Evolutionary conservation across 2,113 vertebrate species (phyloP).

Genomic region (Semicossyphus pulcher): DNA sequence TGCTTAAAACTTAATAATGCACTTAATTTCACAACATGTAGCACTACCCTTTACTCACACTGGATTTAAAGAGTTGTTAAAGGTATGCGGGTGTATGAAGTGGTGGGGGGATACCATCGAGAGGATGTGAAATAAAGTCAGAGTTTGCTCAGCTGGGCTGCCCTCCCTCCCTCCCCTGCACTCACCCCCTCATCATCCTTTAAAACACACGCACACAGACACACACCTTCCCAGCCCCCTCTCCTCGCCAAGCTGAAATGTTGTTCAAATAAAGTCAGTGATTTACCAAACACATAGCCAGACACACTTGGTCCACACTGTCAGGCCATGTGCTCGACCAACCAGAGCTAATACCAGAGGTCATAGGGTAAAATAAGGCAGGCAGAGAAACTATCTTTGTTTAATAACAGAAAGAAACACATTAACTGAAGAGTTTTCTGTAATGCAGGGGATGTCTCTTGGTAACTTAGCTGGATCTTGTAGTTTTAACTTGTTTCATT

Average conservation of each 20-base stretch:
- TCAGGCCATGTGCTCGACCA: constrained; percentile 52
- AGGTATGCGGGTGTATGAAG: constrained; percentile 46
- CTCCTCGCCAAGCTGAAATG: constrained; percentile 46
- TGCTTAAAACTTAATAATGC: constrained; percentile 2
- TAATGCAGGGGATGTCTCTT: not conserved
- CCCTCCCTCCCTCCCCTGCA: not conserved
- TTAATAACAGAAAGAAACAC: not conserved
- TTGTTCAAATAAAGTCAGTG: constrained; percentile 75
- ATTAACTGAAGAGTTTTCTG: not conserved
- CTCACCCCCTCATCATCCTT: constrained; percentile 21
- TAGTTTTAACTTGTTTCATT: not conserved
- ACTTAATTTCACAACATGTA: too few relatives aligned
- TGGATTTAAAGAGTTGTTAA: constrained; percentile 59
- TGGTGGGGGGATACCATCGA: constrained; percentile 61
- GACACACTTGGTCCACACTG: constrained; percentile 38
- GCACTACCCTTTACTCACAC: constrained; percentile 3
- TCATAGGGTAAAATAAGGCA: constrained; percentile 22
- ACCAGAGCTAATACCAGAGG: constrained; percentile 38
- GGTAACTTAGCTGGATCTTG: not conserved
- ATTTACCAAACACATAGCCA: constrained; percentile 69
- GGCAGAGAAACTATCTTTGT: not conserved
- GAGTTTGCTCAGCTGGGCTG: constrained; percentile 82
- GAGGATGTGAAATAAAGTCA: constrained; percentile 82
- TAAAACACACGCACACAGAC: constrained; percentile 54
- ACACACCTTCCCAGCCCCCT: constrained; percentile 61